phyloP scores from a whole-genome alignment of 2,888 invertebrate species.

The Eupithecia dodoneata region DNA sequence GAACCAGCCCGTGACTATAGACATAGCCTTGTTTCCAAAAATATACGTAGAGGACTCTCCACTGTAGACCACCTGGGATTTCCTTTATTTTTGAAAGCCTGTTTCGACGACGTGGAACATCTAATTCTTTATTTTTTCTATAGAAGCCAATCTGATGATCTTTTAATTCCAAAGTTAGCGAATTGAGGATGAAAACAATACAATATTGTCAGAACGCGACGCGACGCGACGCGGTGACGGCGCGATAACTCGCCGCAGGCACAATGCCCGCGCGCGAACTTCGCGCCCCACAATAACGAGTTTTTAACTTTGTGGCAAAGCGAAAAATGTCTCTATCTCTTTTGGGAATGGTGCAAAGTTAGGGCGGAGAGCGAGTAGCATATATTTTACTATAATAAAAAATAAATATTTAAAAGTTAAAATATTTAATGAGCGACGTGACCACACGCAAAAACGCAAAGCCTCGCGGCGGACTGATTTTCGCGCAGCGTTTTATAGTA shows the following conservation, averaged over 20 bases:
- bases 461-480: no score
- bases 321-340: conserved; percentile 81
- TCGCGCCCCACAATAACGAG: conserved; percentile 81
- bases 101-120: background rate
- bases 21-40: background rate
- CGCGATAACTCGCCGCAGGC: conserved; percentile 71
- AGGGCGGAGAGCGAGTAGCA: background rate
- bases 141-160: background rate
- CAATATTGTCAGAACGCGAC: background rate
- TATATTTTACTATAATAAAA: background rate
- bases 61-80: background rate
- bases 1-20: background rate
- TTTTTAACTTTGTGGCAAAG: conserved; percentile 84
- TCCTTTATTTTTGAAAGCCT: background rate
- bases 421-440: no score
- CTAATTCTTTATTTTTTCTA: background rate
- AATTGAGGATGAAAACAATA: conserved; percentile 4
- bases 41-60: background rate
- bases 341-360: conserved; percentile 51
- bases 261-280: conserved; percentile 77
- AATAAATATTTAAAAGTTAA: no score
- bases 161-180: background rate
- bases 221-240: conserved; percentile 14
- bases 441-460: no score
- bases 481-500: no score